A percentile compares a stretch with the other conserved stretches of the same genome.
These are phyloP conservation scores for Cyphomyrmex costatus DNA, from an alignment of 1,140 invertebrate genomes.

Conservation along the genomic window DNA sequence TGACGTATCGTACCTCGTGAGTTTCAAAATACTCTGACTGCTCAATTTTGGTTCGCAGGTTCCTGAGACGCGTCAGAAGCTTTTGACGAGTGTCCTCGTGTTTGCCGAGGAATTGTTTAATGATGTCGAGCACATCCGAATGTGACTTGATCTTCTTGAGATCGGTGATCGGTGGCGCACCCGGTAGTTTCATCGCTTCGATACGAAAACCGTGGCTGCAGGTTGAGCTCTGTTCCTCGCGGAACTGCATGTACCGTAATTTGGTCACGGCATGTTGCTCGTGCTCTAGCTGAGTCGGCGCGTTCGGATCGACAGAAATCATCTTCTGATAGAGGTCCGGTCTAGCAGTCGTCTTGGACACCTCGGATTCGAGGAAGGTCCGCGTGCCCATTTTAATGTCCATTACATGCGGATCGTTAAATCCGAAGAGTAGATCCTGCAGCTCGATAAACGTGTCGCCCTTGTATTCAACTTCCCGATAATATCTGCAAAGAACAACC, in stretches of 20 bases:
- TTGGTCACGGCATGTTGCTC: conserved; percentile 94
- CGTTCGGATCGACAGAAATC: conserved; percentile 95
- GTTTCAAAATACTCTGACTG: conserved; percentile 94
- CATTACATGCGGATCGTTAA: conserved; percentile 95
- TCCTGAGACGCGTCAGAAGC: conserved; percentile 91
- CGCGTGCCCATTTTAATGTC: conserved; percentile 97
- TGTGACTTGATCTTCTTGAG: conserved; percentile 92
- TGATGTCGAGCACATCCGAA: conserved; percentile 92
- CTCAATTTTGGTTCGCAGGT: conserved; percentile 93
- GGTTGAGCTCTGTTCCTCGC: conserved; percentile 97
- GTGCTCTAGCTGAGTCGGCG: conserved; percentile 94
- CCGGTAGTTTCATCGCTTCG: conserved; percentile 96
- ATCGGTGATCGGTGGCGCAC: conserved; percentile 91
- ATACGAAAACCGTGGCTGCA: conserved; percentile 97
- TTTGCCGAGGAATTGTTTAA: conserved; percentile 92
- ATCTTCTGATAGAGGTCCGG: conserved; percentile 96
- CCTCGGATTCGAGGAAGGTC: conserved; percentile 98
- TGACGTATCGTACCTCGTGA: conserved; percentile 91
- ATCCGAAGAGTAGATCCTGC: conserved; percentile 94
- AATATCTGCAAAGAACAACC: conserved; percentile 87
- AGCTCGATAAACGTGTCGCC: conserved; percentile 96
- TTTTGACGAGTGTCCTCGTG: conserved; percentile 89
- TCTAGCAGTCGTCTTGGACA: conserved; percentile 93
- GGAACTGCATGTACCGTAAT: conserved; percentile 97
- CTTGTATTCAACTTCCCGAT: conserved; percentile 94